These are phyloP conservation scores for Gallinago jamesoni DNA, from an alignment of 2,113 vertebrate genomes.

Conservation along the genomic window DNA sequence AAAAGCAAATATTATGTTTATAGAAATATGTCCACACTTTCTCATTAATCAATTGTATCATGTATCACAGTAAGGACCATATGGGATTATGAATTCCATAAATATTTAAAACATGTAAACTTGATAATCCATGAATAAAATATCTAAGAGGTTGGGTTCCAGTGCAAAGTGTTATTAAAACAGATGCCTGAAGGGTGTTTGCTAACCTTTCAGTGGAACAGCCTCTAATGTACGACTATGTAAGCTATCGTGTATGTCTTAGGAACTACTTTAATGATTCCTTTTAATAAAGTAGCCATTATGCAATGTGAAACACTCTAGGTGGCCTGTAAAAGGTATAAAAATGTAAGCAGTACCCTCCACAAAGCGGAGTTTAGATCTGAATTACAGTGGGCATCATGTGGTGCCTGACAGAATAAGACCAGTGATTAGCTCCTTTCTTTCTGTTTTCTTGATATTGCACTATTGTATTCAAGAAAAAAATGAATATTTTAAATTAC, in stretches of 20 bases:
- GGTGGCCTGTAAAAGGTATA: not conserved
- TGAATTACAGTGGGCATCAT: not conserved
- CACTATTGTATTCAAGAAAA: not conserved
- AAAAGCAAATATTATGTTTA: not conserved
- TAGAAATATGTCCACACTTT: not conserved
- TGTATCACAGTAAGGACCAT: not conserved
- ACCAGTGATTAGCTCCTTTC: not conserved
- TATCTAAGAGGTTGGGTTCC: not conserved
- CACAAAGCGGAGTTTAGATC: not conserved
- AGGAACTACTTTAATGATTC: not conserved
- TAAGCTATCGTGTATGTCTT: not conserved
- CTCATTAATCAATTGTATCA: not conserved
- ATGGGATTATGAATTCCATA: not conserved
- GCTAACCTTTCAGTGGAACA: not conserved
- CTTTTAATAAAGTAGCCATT: not conserved
- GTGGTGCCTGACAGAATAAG: not conserved
- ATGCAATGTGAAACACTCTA: not conserved
- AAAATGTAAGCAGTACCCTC: not conserved
- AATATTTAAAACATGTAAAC: slow-evolving; percentile 22
- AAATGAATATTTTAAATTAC: not conserved
- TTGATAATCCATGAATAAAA: slow-evolving; percentile 42
- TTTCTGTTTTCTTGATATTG: not conserved
- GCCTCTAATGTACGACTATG: not conserved
- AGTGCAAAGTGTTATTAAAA: not conserved
- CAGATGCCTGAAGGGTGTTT: not conserved